Evolutionary conservation across 92 coral and sea anemone genomes (phyloP), one percentile per base, ranked within the genome.

Genomic region (Zoanthus gigantus): DNA sequence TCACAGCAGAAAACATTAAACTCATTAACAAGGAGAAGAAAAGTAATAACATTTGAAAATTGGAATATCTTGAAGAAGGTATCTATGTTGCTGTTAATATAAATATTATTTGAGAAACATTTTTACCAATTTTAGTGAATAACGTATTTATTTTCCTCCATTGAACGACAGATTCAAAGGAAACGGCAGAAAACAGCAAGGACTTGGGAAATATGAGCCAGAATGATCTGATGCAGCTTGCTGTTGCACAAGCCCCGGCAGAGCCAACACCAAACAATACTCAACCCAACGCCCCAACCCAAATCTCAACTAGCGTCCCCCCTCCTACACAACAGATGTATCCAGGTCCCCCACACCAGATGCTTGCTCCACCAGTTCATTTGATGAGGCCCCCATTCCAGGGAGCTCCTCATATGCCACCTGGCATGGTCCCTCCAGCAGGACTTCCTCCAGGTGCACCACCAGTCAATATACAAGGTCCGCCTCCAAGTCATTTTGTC

Each of bases 371-470:
- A 42, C 96, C 95, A 6, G 95, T 87, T 29, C 90, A 93, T 90
- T 89, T 94, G 93, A 94, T 95, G 89, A 88, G 92, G 73, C 94
- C 96, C 48, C 96, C 94, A 32, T 95, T 95, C 79, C 91, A 94
- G 37, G 98, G 94, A 72, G 93, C 90, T 30, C 96, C 89, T 53
- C 56, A 47, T 48, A 81, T 81, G 16, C 90, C 92, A 30, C 92
- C 93, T 0, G 91, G 87, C 44, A 91, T 93, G 87, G 88, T 91
- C 74, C 90, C 91, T 13, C 92, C 88, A 5, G 78, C 73, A 17
- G 88, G 88, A 31, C 92, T 94, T 13, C 96, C 94, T 0, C 87
- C 87, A 37, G 88, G 81, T 23, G 80, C 92, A 78, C 88, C 94
- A 60, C 92, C 79, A 16, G 6, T 50, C 9, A 32, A 58, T 58